phyloP scores from a whole-genome alignment of 2,888 invertebrate species.

The Pogonocherus hispidulus region DNA sequence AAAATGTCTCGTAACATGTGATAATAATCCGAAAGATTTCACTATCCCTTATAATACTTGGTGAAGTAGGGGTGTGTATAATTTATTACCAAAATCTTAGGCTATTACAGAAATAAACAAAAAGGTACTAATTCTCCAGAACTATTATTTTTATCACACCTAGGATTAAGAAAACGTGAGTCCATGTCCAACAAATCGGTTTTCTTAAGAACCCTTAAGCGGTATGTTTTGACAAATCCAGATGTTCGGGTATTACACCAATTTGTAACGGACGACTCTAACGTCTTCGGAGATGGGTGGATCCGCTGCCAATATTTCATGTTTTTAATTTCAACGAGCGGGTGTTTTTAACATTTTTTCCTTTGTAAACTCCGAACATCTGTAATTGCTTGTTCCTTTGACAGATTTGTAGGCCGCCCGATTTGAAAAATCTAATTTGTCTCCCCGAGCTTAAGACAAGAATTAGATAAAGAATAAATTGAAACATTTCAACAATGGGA shows the following conservation, averaged over 20 bases:
- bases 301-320: conserved; percentile 37
- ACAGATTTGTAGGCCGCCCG: conserved; percentile 25
- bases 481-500: conserved; percentile 27
- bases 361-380: conserved; percentile 39
- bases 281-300: conserved; percentile 29
- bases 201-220: conserved; percentile 12
- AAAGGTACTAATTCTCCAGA: background rate
- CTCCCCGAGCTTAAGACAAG: conserved; percentile 11
- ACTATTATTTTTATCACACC: conserved; percentile 19
- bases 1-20: no score
- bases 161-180: conserved; percentile 28
- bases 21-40: no score
- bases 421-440: conserved; percentile 32
- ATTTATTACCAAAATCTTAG: no score
- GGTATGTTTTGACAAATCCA: conserved; percentile 40
- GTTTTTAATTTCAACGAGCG: conserved; percentile 36
- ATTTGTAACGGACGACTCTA: conserved; percentile 37
- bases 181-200: conserved; percentile 7
- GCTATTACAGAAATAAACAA: background rate
- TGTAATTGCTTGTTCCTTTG: conserved; percentile 32
- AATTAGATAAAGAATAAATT: conserved; percentile 28
- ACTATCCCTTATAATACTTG: no score
- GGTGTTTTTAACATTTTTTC: conserved; percentile 25
- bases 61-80: no score
- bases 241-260: conserved; percentile 36